Conservation (phyloP, 2,797 vertebrate species). For the Pyrrhura leucotis region DNA sequence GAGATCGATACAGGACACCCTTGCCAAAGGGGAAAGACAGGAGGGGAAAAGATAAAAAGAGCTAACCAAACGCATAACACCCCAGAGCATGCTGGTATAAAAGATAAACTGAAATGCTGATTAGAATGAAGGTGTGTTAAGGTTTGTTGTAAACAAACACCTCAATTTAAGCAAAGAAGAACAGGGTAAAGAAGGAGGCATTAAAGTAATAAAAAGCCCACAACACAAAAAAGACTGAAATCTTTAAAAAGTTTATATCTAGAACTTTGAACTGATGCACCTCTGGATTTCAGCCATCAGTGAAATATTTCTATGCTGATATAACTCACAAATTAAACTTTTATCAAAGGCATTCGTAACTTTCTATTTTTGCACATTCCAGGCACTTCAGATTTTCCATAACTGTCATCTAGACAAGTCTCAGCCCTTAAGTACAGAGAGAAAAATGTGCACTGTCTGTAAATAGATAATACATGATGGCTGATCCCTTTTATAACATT, state of each 20-base stretch:
- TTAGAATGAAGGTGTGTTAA: no score
- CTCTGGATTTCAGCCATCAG: conserved; percentile 24
- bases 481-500: neutral
- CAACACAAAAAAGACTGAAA: neutral
- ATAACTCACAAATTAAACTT: conserved; percentile 65
- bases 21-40: no score
- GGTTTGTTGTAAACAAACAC: no score
- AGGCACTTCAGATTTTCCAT: conserved; percentile 46
- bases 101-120: no score
- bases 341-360: conserved; percentile 46
- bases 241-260: neutral
- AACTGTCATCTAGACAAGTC: conserved; percentile 46
- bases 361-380: conserved; percentile 65
- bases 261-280: conserved; percentile 24
- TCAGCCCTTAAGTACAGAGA: neutral
- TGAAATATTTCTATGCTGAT: conserved; percentile 38
- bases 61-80: no score
- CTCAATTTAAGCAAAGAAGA: no score
- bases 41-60: no score
- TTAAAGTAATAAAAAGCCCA: neutral
- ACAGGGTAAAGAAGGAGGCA: neutral
- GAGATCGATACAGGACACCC: no score
- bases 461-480: conserved; percentile 11
- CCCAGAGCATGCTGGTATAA: no score
- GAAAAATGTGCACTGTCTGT: conserved; percentile 43